These are phyloP conservation scores for Pseudocheirus occidentalis DNA, from an alignment of 2,797 vertebrate species.

Conservation along the genomic window DNA sequence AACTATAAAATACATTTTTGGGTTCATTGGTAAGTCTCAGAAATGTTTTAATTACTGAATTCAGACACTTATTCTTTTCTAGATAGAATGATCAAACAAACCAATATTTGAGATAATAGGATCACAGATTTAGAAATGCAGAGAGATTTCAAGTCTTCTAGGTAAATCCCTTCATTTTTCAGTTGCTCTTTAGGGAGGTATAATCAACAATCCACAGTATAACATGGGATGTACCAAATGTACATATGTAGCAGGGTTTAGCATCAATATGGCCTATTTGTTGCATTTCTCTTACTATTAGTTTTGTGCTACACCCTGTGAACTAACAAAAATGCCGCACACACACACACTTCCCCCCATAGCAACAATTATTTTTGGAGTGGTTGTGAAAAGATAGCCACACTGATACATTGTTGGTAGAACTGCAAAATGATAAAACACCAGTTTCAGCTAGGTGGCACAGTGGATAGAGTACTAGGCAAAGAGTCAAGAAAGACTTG, in stretches of 20 bases:
- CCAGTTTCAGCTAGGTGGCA: neutral
- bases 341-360: no score
- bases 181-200: neutral
- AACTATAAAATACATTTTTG: slow-evolving; percentile 97
- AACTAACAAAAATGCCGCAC: neutral
- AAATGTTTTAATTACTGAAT: slow-evolving; percentile 51
- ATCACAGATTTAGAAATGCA: slow-evolving; percentile 16
- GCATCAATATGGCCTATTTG: neutral
- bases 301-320: neutral
- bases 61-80: neutral
- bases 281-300: neutral
- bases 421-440: neutral
- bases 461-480: neutral
- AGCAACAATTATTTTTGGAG: neutral
- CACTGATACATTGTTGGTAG: neutral
- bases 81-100: neutral
- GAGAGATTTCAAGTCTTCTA: neutral
- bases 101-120: neutral
- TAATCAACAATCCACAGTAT: neutral
- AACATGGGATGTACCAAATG: neutral
- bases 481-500: neutral
- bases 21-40: slow-evolving; percentile 95
- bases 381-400: neutral
- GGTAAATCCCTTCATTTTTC: neutral
- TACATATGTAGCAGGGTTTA: neutral